A percentile compares a stretch with the other conserved stretches of the same genome.
Conservation (phyloP, 2,888 invertebrate genomes). For the Falcaria lacertinaria region DNA sequence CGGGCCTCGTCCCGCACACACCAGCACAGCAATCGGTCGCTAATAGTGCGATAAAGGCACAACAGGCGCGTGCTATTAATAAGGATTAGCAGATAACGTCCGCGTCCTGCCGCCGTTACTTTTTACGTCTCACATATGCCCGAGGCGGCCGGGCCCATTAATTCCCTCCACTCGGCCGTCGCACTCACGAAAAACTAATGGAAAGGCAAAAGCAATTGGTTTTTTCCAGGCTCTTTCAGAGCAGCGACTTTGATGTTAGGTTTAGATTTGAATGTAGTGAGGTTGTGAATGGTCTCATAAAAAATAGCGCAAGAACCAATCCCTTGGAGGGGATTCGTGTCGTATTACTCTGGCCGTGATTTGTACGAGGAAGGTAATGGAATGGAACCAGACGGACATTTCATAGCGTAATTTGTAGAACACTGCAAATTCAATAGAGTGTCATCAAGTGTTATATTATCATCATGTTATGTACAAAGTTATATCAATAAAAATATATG, state of each 20-base stretch:
- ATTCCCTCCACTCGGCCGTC: neutral
- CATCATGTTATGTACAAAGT: too few relatives aligned
- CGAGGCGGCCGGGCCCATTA: neutral
- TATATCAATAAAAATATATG: too few relatives aligned
- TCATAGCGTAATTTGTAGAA: too few relatives aligned
- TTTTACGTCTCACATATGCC: conserved; percentile 2
- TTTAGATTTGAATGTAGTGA: neutral
- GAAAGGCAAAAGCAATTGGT: neutral
- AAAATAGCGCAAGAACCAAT: too few relatives aligned
- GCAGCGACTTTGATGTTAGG: neutral
- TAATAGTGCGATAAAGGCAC: neutral
- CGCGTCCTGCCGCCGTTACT: conserved; percentile 4
- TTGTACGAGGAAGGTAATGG: too few relatives aligned
- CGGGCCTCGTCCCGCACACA: too few relatives aligned
- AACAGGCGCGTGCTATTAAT: neutral
- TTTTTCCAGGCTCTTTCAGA: neutral
- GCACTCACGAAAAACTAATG: conserved; percentile 2
- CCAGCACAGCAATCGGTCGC: neutral
- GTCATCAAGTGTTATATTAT: too few relatives aligned
- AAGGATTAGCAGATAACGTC: conserved; percentile 2
- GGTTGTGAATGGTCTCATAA: too few relatives aligned
- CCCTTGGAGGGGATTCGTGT: too few relatives aligned
- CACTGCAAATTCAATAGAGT: too few relatives aligned
- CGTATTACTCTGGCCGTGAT: too few relatives aligned
- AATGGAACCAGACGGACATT: too few relatives aligned